Percentiles rank a stretch among this genome's conserved stretches.
Evolutionary conservation across 2,888 invertebrate species (phyloP).

Genomic region (Acanthacorydalis orientalis): DNA sequence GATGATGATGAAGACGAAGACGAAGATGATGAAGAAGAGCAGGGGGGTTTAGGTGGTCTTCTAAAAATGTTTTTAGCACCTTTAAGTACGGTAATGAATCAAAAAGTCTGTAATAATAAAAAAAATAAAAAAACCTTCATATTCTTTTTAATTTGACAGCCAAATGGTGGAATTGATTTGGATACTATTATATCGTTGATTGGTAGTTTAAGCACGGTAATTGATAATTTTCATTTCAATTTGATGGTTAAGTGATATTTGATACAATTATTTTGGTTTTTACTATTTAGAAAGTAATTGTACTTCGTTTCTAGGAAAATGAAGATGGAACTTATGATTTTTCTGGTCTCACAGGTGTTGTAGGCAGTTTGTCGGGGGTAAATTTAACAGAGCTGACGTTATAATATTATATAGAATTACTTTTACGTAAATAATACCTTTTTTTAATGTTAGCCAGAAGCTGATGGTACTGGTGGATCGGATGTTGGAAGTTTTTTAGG

Average conservation of each 20-base stretch:
- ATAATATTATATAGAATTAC: background rate
- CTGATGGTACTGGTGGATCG: slow-evolving; percentile 23
- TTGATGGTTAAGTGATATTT: no score
- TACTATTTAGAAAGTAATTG: background rate
- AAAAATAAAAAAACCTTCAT: background rate
- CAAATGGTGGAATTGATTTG: slow-evolving; percentile 23
- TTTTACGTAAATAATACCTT: background rate
- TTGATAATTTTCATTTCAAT: slow-evolving; percentile 4
- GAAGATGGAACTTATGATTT: slow-evolving; percentile 26
- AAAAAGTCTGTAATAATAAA: background rate
- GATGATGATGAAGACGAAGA: slow-evolving; percentile 10
- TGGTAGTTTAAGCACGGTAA: slow-evolving; percentile 25
- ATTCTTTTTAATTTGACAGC: slow-evolving; percentile 17
- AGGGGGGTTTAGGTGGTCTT: slow-evolving; percentile 19
- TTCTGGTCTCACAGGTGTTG: slow-evolving; percentile 21
- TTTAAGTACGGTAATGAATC: slow-evolving; percentile 20
- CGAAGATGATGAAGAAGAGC: slow-evolving; percentile 18
- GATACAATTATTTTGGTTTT: background rate
- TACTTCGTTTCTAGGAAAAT: slow-evolving; percentile 19
- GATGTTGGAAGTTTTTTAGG: slow-evolving; percentile 26
- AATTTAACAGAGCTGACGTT: slow-evolving; percentile 10
- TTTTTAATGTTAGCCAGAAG: slow-evolving; percentile 16
- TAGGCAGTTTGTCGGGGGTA: slow-evolving; percentile 24
- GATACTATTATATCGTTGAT: slow-evolving; percentile 24
- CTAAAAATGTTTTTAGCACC: slow-evolving; percentile 24